Conservation (phyloP, 2,113 vertebrate genomes). For the Plecotus auritus region DNA sequence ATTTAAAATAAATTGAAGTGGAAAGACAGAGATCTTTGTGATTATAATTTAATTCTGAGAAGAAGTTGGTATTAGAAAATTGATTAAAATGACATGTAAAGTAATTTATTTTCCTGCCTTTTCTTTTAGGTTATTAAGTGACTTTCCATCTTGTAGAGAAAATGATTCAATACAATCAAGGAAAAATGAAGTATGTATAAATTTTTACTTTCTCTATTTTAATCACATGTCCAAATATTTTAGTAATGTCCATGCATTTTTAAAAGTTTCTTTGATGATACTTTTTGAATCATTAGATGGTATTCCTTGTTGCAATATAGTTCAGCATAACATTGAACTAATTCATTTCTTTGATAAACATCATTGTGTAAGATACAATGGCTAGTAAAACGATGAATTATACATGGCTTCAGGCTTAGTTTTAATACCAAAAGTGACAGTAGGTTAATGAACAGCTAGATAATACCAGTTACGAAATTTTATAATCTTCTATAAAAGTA, state of each 20-base stretch:
- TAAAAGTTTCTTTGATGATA: neutral
- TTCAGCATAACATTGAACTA: neutral
- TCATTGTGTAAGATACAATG: neutral
- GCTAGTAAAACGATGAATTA: neutral
- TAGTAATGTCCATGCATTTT: neutral
- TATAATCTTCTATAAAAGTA: neutral
- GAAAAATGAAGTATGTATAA: constrained; percentile 90
- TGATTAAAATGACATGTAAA: neutral
- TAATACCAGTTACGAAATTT: neutral
- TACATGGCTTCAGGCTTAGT: neutral
- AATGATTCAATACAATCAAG: constrained; percentile 85
- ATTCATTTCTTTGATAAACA: neutral
- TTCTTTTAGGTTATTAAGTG: constrained; percentile 88
- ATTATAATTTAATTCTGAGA: constrained; percentile 23
- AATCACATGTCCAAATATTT: neutral
- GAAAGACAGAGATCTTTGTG: constrained; percentile 1
- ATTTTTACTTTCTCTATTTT: constrained; percentile 46
- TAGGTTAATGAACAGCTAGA: neutral
- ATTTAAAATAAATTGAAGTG: neutral
- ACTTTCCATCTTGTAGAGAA: constrained; percentile 85
- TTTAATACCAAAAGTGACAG: neutral
- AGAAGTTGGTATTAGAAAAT: neutral
- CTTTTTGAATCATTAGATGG: neutral
- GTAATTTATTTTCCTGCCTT: neutral
- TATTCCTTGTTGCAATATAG: neutral